Percentiles rank a stretch among this genome's conserved stretches.
These are phyloP conservation scores for Eupleurogrammus muticus DNA, from an alignment of 2,797 vertebrate species.

Conservation along the genomic window DNA sequence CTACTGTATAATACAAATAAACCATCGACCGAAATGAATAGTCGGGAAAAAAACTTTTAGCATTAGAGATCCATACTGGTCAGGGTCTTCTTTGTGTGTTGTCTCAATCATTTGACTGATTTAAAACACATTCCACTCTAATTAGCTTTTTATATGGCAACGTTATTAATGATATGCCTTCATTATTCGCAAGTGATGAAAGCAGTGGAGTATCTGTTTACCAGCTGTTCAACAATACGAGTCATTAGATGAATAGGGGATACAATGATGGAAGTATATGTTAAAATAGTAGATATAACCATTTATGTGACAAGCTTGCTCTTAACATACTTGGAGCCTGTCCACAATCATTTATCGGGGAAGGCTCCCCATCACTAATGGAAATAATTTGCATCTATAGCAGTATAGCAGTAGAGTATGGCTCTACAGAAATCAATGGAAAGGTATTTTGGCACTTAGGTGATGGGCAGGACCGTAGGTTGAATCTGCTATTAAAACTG, in stretches of 20 bases:
- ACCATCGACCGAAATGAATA: neutral
- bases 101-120: constrained; percentile 13
- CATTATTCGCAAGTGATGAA: neutral
- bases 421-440: constrained; percentile 35
- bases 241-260: neutral
- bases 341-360: neutral
- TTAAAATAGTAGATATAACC: neutral
- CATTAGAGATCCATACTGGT: neutral
- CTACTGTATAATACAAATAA: no score
- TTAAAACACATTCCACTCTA: constrained; percentile 28
- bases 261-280: neutral
- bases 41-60: neutral
- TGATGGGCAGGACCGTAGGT: constrained; percentile 40
- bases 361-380: neutral
- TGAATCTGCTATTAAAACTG: constrained; percentile 27
- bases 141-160: neutral
- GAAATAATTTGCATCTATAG: neutral
- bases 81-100: constrained; percentile 5
- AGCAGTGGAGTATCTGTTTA: neutral
- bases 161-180: neutral
- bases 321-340: neutral
- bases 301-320: neutral
- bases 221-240: neutral
- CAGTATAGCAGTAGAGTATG: constrained; percentile 1
- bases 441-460: constrained; percentile 37